Evolutionary conservation across 2,888 invertebrate genomes (phyloP).

Genomic region (Tiliacea aurago): DNA sequence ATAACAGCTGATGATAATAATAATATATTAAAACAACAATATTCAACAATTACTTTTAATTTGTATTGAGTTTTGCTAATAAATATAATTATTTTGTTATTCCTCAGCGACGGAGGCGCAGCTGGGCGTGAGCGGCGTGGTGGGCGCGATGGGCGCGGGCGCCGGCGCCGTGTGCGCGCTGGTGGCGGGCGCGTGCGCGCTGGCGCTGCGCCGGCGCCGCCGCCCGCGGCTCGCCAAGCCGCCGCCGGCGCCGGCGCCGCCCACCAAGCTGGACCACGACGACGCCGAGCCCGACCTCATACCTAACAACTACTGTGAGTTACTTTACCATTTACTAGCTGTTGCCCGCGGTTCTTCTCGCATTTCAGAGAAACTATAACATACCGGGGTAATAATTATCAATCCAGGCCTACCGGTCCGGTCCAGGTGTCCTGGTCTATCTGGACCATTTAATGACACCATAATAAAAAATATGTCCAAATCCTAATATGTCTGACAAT

Average conservation of each 20-base stretch:
- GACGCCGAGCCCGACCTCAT: slow-evolving; percentile 87
- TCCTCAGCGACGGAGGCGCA: slow-evolving; percentile 79
- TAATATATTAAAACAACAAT: no score
- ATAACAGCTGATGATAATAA: no score
- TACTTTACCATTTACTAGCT: background rate
- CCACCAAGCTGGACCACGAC: slow-evolving; percentile 76
- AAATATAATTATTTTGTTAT: background rate
- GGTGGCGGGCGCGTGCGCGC: slow-evolving; percentile 78
- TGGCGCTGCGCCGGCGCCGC: slow-evolving; percentile 76
- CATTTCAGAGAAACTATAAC: background rate
- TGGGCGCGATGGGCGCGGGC: slow-evolving; percentile 78
- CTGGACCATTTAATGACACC: no score
- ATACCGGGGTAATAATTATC: background rate
- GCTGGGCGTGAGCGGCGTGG: slow-evolving; percentile 80
- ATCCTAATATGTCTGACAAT: background rate
- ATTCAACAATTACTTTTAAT: no score
- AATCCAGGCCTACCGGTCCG: no score
- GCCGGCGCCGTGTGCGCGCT: slow-evolving; percentile 79
- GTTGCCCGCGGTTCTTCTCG: background rate
- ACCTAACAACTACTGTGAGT: slow-evolving; percentile 87
- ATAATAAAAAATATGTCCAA: no score
- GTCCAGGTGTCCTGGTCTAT: no score
- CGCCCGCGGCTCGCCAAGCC: slow-evolving; percentile 71
- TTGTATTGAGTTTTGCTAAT: background rate
- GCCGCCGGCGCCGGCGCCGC: slow-evolving; percentile 71